Conservation (phyloP, 2,113 vertebrate genomes). For the Sorex fumeus region DNA sequence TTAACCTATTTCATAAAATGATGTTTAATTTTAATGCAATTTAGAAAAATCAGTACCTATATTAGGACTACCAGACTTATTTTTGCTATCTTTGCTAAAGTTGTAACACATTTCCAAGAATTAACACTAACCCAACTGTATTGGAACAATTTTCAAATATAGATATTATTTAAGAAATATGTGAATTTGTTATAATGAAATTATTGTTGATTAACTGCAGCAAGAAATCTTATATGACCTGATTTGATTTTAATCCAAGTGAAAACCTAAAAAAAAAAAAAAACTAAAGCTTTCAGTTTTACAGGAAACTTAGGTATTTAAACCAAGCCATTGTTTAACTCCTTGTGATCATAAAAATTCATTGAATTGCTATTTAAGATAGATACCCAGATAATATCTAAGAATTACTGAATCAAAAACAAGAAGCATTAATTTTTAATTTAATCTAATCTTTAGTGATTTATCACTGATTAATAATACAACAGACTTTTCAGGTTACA, state of each 20-base stretch:
- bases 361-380: neutral
- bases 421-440: too few species aligned
- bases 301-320: constrained; percentile 42
- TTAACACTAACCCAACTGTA: neutral
- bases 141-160: too few species aligned
- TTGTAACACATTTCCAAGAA: constrained; percentile 10
- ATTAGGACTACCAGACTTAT: constrained; percentile 31
- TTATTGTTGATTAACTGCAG: constrained; percentile 12
- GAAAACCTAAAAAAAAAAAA: neutral
- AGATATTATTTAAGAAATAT: constrained; percentile 34
- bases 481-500: too few species aligned
- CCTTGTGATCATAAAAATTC: constrained; percentile 20
- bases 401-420: constrained; percentile 17
- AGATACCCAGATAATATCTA: neutral
- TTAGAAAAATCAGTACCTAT: constrained; percentile 18
- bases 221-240: constrained; percentile 28
- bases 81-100: constrained; percentile 59
- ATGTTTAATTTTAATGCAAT: constrained; percentile 27
- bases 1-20: constrained; percentile 32
- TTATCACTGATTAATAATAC: too few species aligned
- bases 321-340: constrained; percentile 56
- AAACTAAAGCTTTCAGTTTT: constrained; percentile 38
- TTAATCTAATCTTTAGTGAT: too few species aligned
- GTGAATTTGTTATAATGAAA: constrained; percentile 51
- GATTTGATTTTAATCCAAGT: constrained; percentile 50